phyloP scores from a whole-genome alignment of 2,888 invertebrate species.

The Leptinotarsa rubiginosa region DNA sequence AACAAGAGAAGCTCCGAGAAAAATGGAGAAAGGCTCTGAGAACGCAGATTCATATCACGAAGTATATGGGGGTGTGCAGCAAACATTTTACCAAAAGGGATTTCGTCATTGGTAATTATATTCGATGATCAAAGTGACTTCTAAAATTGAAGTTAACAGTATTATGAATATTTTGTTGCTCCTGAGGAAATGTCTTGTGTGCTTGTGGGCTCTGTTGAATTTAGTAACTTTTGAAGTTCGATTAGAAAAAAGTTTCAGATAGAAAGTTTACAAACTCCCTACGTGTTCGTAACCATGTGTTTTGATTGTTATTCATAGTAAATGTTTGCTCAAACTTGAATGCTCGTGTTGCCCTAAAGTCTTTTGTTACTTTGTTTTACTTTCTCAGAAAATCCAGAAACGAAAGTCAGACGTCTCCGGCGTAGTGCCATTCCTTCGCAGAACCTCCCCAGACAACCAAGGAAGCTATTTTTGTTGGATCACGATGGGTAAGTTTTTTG shows the following conservation, averaged over 20 bases:
- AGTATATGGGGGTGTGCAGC: constrained; percentile 11
- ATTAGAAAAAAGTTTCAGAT: no score
- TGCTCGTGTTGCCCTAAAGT: no score
- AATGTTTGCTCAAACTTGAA: no score
- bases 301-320: no score
- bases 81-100: constrained; percentile 17
- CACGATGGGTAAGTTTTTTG: constrained; percentile 6
- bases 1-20: constrained; percentile 8
- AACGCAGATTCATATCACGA: constrained; percentile 4
- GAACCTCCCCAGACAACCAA: constrained; percentile 4
- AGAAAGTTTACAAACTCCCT: no score
- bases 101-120: constrained; percentile 13
- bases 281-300: no score
- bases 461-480: constrained; percentile 8
- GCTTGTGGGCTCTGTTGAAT: no score
- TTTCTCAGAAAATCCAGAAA: constrained; percentile 9
- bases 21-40: constrained; percentile 18
- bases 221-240: no score
- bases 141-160: no score
- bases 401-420: neutral
- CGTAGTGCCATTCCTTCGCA: constrained; percentile 5
- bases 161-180: no score
- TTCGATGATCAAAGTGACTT: neutral
- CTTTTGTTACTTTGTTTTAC: neutral
- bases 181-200: no score